Base-by-base conservation (phyloP, 2,888 invertebrate species). In the Pardosa pseudoannulata region DNA sequence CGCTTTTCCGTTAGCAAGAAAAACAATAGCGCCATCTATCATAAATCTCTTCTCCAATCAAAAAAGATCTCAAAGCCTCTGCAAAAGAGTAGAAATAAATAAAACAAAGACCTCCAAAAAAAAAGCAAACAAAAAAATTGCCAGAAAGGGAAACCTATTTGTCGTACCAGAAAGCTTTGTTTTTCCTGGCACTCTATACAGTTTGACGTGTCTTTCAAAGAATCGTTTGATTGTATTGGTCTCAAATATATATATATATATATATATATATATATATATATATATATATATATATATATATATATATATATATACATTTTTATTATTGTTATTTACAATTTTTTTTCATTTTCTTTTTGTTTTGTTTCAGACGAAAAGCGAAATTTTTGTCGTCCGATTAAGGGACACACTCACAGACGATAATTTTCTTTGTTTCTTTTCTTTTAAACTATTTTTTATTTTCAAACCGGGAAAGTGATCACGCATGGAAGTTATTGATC, bases 11-110 rank as follows among this genome's bases (percentile, higher is more conserved):
- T 3, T 19, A 6, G 11, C n/a, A 56, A 56, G 56, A 56, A 56
- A 56, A 56, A 56, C 56, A 56, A 56, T 56, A 56, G 56, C 56
- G 19, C 56, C 56, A 56, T 56, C 56, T 56, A 56, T 56, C 56
- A 56, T 56, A 56, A 56, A 56, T 56, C 56, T 56, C 23, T 56
- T 56, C 23, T 23, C 56, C 56, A 56, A 56, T 56, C 56, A 56
- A 56, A 56, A 56, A 56, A 56, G 56, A 56, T 56, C 56, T 56
- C 56, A 56, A 56, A 56, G 23, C 1, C 19, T 36, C n/a, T n/a
- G n/a, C n/a, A n/a, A n/a, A n/a, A n/a, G n/a, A n/a, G n/a, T 46
- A 46, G 41, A 16, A 46, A 46, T 11, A n/a, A 46, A 46, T 11
- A 46, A n/a, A 46, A 46, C 13, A 16, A n/a, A n/a, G 16, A 46